Evolutionary conservation across 2,888 invertebrate genomes (phyloP), one percentile per base, ranked within the genome.

Genomic region (Scotopteryx bipunctaria): DNA sequence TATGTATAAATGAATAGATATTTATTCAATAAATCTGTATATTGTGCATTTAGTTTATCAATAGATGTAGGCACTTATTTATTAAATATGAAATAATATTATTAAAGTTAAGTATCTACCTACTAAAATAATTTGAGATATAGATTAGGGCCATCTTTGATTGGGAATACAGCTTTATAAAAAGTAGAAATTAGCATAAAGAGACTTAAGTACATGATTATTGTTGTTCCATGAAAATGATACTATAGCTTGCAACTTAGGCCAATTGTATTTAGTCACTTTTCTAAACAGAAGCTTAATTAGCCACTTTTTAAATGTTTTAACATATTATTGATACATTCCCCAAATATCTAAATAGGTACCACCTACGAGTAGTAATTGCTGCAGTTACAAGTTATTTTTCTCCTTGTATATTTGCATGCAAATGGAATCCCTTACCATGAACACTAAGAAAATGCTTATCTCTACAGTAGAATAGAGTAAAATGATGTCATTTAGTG

Each of bases 151-250:
- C 81, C 78, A 81, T 81, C 33, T 81, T 76, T 76, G 63, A 81
- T 86, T 92, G 92, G 53, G 93, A 92, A 89, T 91, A 93, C 92
- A 93, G 93, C 93, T 93, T 93, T 93, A 93, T 93, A 82, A 92
- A 91, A 69, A 73, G 84, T 89, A 89, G 90, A 64, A 32, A 47
- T 68, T 79, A 85, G 78, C 65, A 71, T 82, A 78, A 69, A 68
- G 71, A 81, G 82, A 79, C 82, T 81, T 83, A 80, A 73, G 73
- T 76, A 79, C 66, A 73, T 72, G 59, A 61, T 71, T 73, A 67
- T 66, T 73, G 73, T 73, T 77, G 70, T 76, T 70, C 75, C 65
- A 66, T 66, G 72, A 69, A 64, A 66, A 61, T n/a, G n/a, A n/a
- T n/a, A n/a, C n/a, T n/a, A 70, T 72, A 69, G 78, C 78, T 78